Percentiles rank a stretch among this genome's conserved stretches.
phyloP scores from a whole-genome alignment of 2,888 invertebrate genomes.

The Drosophila algonquin region DNA sequence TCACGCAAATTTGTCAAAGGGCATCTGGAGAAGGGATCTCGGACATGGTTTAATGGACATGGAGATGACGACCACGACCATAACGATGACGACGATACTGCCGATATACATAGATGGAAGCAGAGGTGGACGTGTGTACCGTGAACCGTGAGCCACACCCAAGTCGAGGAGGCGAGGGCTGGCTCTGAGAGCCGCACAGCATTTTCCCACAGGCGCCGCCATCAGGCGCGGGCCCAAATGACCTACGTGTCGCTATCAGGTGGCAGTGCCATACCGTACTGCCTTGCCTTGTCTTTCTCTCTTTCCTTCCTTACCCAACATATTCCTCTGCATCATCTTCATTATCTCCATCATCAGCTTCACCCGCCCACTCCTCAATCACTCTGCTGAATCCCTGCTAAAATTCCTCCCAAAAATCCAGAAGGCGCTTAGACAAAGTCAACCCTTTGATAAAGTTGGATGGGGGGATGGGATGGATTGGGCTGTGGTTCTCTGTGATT shows the following conservation, averaged over 20 bases:
- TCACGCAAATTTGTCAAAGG: constrained; percentile 32
- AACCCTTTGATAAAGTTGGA: constrained; percentile 67
- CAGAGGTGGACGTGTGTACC: neutral
- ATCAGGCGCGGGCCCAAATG: constrained; percentile 66
- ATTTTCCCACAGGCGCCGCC: constrained; percentile 66
- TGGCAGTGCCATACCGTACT: constrained; percentile 42
- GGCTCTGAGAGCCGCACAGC: neutral
- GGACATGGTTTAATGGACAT: neutral
- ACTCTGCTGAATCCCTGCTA: neutral
- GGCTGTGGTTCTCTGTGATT: constrained; percentile 53
- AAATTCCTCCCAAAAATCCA: neutral
- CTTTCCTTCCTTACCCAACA: too few species aligned
- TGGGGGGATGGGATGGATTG: neutral
- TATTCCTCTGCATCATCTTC: neutral
- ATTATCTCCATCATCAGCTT: constrained; percentile 11
- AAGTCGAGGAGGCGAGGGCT: neutral
- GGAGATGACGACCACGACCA: neutral
- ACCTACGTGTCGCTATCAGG: constrained; percentile 75
- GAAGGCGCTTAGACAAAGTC: constrained; percentile 69
- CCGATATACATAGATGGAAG: neutral
- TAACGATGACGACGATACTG: neutral
- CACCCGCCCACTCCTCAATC: constrained; percentile 18
- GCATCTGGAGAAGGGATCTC: constrained; percentile 19
- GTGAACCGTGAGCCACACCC: neutral
- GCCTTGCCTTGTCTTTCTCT: neutral